These are phyloP conservation scores for Podarcis lilfordi DNA, from an alignment of 2,797 vertebrate species.

Conservation along the genomic window DNA sequence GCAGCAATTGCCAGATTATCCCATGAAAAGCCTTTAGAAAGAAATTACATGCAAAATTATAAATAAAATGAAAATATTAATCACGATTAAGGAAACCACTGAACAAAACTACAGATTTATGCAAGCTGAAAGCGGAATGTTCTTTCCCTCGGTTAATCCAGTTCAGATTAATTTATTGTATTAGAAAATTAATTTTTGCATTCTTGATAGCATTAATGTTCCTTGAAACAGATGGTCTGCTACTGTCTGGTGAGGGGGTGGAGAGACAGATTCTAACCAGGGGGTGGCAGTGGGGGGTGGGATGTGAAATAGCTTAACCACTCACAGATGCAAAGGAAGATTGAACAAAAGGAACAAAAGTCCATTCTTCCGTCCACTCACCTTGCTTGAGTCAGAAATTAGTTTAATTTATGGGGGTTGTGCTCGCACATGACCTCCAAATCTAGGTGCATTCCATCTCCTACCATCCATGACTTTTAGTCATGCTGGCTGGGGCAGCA, in stretches of 20 bases:
- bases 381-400: conserved; percentile 33
- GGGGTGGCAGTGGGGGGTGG: not conserved
- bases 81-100: conserved; percentile 51
- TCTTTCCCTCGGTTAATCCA: conserved; percentile 50
- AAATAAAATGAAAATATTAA: conserved; percentile 64
- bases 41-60: conserved; percentile 61
- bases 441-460: no score
- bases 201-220: conserved; percentile 42
- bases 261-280: conserved; percentile 7
- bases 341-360: not conserved
- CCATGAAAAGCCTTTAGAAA: conserved; percentile 44
- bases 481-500: no score
- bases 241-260: not conserved
- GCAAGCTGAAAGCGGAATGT: conserved; percentile 40
- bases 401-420: not conserved
- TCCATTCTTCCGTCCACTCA: not conserved
- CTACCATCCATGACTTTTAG: no score
- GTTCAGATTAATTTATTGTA: conserved; percentile 31
- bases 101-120: conserved; percentile 49
- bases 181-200: conserved; percentile 32
- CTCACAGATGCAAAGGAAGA: not conserved
- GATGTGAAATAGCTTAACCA: not conserved
- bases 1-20: conserved; percentile 40
- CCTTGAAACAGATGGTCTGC: conserved; percentile 43
- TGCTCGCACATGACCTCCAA: not conserved